Base-by-base conservation (phyloP, 1,140 invertebrate genomes). In the Muscidifurax raptorellus region DNA sequence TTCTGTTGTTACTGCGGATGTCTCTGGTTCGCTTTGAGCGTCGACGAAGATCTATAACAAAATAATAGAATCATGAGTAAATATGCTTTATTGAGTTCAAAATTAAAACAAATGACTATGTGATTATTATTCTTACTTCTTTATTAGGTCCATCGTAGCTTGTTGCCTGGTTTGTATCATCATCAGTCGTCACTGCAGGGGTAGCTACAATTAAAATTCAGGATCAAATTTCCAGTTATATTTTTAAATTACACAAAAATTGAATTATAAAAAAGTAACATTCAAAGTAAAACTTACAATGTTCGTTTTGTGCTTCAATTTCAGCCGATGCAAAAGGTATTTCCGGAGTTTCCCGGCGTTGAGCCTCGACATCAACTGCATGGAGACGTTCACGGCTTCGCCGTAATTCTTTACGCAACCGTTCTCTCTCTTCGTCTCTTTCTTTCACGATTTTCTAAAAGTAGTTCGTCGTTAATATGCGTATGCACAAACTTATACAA, bases 341-440 rank as follows among this genome's bases (percentile, higher is more conserved):
- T 85, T 90, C 90, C 22, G 87, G 80, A 47, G 86, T 89, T 78
- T 92, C 91, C 72, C 90, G 89, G 40, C 90, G 89, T 74, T 92
- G 92, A 36, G 90, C 89, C 25, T 92, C 90, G 18, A 85, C 93
- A 86, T 95, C 94, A 87, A 95, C 92, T 82, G 94, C 94, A 89
- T 96, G 96, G 28, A 97, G 91, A 89, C 95, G 95, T 90, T 97
- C 96, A 87, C 96, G 94, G 76, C 94, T 95, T 87, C 94, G 94
- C 84, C 96, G 95, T 85, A 97, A 92, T 90, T 97, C 96, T 85
- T 95, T 95, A 40, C 96, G 94, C 86, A 97, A 91, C 81, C 95
- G 94, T 86, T 96, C 96, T 71, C 95, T 93, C 90, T 97, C 96
- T 88, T 96, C 96, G 89, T 97, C 96, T 86, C 95, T 93, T 86